These are phyloP conservation scores for Spicauda simplicius DNA, from an alignment of 2,888 invertebrate species.

Conservation along the genomic window DNA sequence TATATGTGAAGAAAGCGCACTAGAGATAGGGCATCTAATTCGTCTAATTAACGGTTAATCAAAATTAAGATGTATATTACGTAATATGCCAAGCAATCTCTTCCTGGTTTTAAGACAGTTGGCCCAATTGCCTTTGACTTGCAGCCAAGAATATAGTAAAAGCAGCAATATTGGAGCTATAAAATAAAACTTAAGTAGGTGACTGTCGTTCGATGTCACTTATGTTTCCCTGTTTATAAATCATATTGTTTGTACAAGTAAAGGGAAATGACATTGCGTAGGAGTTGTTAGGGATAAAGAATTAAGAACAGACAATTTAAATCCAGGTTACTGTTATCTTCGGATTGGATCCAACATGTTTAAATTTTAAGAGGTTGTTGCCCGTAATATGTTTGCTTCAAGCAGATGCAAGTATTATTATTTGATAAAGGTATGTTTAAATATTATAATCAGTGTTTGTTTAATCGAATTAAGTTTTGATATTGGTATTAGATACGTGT, in stretches of 20 bases:
- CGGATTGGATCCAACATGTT: not conserved
- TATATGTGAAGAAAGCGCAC: slow-evolving; percentile 1
- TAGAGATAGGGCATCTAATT: slow-evolving; percentile 1
- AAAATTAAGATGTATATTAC: slow-evolving; percentile 2
- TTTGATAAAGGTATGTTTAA: too few species aligned
- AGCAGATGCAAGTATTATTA: too few species aligned
- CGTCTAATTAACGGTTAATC: slow-evolving; percentile 20
- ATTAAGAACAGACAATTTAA: not conserved
- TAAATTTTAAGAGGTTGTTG: too few species aligned
- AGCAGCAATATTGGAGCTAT: slow-evolving; percentile 60
- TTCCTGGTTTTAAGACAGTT: slow-evolving; percentile 63
- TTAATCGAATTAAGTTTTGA: too few species aligned
- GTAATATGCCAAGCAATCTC: slow-evolving; percentile 45
- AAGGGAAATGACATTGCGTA: slow-evolving; percentile 11
- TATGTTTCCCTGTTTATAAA: slow-evolving; percentile 61
- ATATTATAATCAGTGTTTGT: too few species aligned
- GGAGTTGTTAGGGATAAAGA: slow-evolving; percentile 8
- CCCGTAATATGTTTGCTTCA: too few species aligned
- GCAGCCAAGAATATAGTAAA: slow-evolving; percentile 76
- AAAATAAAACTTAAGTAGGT: slow-evolving; percentile 54
- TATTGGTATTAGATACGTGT: too few species aligned
- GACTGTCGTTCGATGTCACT: slow-evolving; percentile 55
- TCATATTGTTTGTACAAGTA: slow-evolving; percentile 50
- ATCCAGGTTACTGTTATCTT: not conserved
- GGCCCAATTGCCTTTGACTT: slow-evolving; percentile 75